phyloP scores from a whole-genome alignment of 2,113 vertebrate species.

The Lophotis ruficrista region DNA sequence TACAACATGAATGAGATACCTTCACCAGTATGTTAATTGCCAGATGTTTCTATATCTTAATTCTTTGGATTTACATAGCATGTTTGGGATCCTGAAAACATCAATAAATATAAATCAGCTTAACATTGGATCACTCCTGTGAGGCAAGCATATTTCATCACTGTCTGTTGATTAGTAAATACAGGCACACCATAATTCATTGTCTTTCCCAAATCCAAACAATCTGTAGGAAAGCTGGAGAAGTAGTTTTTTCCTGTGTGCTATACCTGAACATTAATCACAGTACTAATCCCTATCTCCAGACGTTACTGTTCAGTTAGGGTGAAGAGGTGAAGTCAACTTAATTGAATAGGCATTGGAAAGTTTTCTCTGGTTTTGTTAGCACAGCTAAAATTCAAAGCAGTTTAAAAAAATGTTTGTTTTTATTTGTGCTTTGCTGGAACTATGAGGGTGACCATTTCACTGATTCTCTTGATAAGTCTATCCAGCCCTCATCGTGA shows the following conservation, averaged over 20 bases:
- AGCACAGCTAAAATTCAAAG: background rate
- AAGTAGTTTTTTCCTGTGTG: background rate
- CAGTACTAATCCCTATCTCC: background rate
- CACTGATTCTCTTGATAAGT: background rate
- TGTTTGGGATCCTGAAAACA: background rate
- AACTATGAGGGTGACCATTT: background rate
- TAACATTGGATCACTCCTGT: background rate
- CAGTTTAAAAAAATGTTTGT: background rate
- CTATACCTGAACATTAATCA: background rate
- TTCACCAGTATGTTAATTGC: background rate
- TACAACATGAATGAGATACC: background rate
- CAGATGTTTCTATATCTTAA: background rate
- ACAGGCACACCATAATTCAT: background rate
- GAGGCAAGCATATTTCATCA: background rate
- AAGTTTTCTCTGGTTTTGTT: background rate
- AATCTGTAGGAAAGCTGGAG: background rate
- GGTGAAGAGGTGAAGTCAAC: background rate
- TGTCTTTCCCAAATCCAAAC: background rate
- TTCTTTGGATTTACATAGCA: background rate
- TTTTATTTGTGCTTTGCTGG: background rate
- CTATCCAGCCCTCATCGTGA: background rate
- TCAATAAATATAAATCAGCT: background rate
- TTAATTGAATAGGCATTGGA: background rate
- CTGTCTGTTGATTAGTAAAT: background rate
- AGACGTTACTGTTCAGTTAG: background rate